Percentiles rank a stretch among this genome's conserved stretches.
Evolutionary conservation across 2,888 invertebrate genomes (phyloP).

Genomic region (Ditula angustiorana): DNA sequence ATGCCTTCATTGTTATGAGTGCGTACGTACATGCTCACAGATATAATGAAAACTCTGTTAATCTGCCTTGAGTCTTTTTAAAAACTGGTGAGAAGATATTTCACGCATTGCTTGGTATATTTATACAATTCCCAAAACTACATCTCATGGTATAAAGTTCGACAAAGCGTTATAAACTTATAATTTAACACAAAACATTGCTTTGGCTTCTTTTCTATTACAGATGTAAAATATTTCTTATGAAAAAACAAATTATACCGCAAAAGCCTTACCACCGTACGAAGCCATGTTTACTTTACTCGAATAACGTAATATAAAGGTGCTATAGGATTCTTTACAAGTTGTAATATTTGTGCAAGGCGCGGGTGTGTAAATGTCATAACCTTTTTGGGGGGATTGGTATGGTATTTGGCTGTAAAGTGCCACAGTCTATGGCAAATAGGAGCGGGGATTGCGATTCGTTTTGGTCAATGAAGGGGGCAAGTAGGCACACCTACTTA

Average conservation of each 20-base stretch:
- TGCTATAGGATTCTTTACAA: conserved; percentile 34
- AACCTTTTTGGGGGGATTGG: conserved; percentile 45
- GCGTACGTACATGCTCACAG: conserved; percentile 36
- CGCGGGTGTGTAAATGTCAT: conserved; percentile 45
- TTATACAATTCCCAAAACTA: background rate
- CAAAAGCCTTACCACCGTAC: conserved; percentile 13
- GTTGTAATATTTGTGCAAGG: conserved; percentile 42
- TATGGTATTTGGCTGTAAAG: conserved; percentile 52
- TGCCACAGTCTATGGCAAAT: conserved; percentile 44
- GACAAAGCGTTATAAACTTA: background rate
- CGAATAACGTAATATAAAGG: conserved; percentile 32
- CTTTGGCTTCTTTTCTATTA: background rate
- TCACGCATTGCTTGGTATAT: too few species aligned
- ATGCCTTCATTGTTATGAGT: conserved; percentile 44
- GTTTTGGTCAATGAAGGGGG: background rate
- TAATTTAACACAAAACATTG: background rate
- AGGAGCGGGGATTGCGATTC: conserved; percentile 18
- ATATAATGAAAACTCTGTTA: conserved; percentile 9
- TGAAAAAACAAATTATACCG: conserved; percentile 26
- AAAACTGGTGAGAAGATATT: too few species aligned
- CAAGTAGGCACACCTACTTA: too few species aligned
- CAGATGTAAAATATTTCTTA: background rate
- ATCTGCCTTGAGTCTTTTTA: background rate
- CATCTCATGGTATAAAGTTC: background rate
- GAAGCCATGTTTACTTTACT: conserved; percentile 18